Evolutionary conservation across 2,888 invertebrate species (phyloP).

Genomic region (Cryptus viduatorius): DNA sequence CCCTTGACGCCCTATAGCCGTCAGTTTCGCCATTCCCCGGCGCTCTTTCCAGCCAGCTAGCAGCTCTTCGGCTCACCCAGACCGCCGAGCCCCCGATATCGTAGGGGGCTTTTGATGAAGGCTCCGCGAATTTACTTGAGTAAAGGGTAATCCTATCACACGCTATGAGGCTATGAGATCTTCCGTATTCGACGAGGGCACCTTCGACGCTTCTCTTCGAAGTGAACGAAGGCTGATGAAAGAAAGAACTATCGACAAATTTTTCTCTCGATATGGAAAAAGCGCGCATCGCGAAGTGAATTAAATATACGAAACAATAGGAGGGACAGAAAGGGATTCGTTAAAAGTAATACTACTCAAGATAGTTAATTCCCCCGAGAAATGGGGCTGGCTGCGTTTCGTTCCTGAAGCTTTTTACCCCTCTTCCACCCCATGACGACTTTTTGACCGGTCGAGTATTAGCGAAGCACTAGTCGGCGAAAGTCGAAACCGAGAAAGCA

Average conservation of each 20-base stretch:
- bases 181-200: constrained; percentile 70
- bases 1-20: constrained; percentile 54
- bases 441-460: constrained; percentile 73
- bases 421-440: constrained; percentile 47
- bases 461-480: constrained; percentile 60
- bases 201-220: constrained; percentile 53
- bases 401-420: constrained; percentile 24
- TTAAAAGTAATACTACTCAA: constrained; percentile 6
- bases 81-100: constrained; percentile 63
- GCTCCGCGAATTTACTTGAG: constrained; percentile 84
- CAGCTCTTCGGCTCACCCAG: constrained; percentile 58
- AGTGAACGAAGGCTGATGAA: neutral
- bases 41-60: constrained; percentile 59
- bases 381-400: constrained; percentile 39
- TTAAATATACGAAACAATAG: neutral
- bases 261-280: neutral
- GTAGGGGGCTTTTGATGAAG: constrained; percentile 84
- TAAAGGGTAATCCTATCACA: constrained; percentile 85
- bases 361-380: constrained; percentile 48
- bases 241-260: neutral
- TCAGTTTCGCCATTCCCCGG: constrained; percentile 56
- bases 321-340: constrained; percentile 2
- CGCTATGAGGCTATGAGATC: constrained; percentile 79
- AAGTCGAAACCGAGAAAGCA: constrained; percentile 79
- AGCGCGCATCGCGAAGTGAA: neutral